phyloP scores from a whole-genome alignment of 2,797 vertebrate genomes.

The Heteromormyrus szaboi region DNA sequence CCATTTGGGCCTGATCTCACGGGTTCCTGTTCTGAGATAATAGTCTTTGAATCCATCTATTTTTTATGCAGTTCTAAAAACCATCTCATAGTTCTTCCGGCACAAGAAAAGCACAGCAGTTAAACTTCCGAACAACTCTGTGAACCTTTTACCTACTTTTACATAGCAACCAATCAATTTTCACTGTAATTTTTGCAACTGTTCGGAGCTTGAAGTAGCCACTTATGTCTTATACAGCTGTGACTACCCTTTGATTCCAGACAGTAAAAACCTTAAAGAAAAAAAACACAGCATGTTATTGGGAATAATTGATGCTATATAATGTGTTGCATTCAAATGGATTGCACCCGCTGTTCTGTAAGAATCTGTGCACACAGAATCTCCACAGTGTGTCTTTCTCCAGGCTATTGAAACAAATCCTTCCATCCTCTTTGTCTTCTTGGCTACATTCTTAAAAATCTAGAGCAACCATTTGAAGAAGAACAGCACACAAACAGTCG shows the following conservation, averaged over 20 bases:
- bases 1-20: not conserved
- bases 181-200: conserved; percentile 24
- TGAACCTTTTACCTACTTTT: conserved; percentile 19
- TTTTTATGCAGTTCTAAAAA: conserved; percentile 1
- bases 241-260: conserved; percentile 29
- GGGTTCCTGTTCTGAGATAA: conserved; percentile 11
- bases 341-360: conserved; percentile 28
- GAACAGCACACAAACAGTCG: not conserved
- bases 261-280: conserved; percentile 16
- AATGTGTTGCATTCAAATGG: conserved; percentile 37
- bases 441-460: not conserved
- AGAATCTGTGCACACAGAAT: conserved; percentile 26
- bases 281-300: conserved; percentile 28
- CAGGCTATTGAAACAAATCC: conserved; percentile 8
- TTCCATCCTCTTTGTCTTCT: not conserved
- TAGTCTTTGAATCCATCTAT: conserved; percentile 14
- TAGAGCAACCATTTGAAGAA: not conserved
- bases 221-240: conserved; percentile 24
- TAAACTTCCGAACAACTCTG: conserved; percentile 10
- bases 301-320: conserved; percentile 38
- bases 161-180: conserved; percentile 19
- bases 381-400: not conserved
- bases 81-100: conserved; percentile 8
- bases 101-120: not conserved
- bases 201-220: conserved; percentile 27